Evolutionary conservation across 1,140 invertebrate genomes (phyloP).

Genomic region (Brachionus koreanus): DNA sequence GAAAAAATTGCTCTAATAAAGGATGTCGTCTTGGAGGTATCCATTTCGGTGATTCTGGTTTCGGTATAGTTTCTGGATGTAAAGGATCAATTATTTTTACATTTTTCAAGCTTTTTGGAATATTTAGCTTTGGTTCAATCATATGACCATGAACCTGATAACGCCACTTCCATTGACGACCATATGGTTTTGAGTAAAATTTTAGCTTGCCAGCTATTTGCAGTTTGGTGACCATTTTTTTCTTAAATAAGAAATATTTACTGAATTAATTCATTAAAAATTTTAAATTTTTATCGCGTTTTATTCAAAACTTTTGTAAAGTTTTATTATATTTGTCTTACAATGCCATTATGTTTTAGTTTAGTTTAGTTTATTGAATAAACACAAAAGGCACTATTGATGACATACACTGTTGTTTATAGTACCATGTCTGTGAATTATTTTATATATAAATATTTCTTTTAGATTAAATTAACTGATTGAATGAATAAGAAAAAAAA

Average conservation of each 20-base stretch:
- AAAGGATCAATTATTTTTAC: conserved; percentile 42
- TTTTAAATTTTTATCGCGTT: neutral
- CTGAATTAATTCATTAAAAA: neutral
- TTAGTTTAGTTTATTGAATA: no score
- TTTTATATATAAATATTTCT: no score
- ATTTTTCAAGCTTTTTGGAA: conserved; percentile 28
- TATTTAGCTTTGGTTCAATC: conserved; percentile 2
- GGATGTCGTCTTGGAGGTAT: conserved; percentile 18
- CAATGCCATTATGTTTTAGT: neutral
- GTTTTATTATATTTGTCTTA: neutral
- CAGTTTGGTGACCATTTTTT: conserved; percentile 43
- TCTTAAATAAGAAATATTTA: neutral
- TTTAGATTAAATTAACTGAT: no score
- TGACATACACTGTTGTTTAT: no score
- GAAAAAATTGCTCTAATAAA: conserved; percentile 24
- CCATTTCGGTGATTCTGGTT: conserved; percentile 25
- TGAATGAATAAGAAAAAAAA: no score
- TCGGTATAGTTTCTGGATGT: conserved; percentile 30
- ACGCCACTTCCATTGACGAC: conserved; percentile 43
- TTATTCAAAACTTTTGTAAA: neutral
- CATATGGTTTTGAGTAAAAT: conserved; percentile 42
- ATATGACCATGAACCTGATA: conserved; percentile 40
- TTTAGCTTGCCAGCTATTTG: conserved; percentile 41
- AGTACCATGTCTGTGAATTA: no score
- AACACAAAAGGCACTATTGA: no score